These are phyloP conservation scores for Amphimedon queenslandica DNA, from an alignment of 37 sponge, comb jelly and placozoan genomes.

Conservation along the genomic window DNA sequence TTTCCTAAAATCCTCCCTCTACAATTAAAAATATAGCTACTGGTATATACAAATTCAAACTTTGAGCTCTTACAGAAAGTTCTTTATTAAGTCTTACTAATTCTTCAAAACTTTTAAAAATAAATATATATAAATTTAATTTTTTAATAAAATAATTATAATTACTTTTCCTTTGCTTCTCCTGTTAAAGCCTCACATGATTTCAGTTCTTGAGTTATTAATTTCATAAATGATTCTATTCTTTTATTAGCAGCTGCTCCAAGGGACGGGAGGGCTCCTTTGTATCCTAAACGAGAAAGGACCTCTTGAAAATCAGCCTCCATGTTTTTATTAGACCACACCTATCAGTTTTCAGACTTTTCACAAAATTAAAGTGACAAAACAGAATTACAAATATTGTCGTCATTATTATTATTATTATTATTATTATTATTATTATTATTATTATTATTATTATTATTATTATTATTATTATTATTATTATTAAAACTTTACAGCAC, in stretches of 20 bases:
- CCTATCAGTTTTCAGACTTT: too few relatives aligned
- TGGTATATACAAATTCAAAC: too few relatives aligned
- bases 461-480: too few relatives aligned
- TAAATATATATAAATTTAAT: not conserved
- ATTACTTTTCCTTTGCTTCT: not conserved
- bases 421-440: too few relatives aligned
- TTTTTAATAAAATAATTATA: not conserved
- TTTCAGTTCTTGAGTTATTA: not conserved
- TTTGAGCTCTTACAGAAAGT: not conserved
- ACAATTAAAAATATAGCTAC: too few relatives aligned
- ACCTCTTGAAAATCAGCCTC: not conserved
- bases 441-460: too few relatives aligned
- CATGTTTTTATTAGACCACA: too few relatives aligned
- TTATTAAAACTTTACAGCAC: too few relatives aligned
- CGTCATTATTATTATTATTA: too few relatives aligned
- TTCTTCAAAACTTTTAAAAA: not conserved
- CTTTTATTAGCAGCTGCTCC: not conserved
- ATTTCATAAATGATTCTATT: not conserved
- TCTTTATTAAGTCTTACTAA: not conserved
- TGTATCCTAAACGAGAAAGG: not conserved
- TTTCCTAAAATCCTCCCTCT: too few relatives aligned
- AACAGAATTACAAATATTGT: too few relatives aligned
- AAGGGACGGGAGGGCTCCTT: not conserved
- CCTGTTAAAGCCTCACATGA: not conserved
- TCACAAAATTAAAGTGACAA: too few relatives aligned